These are phyloP conservation scores for Cyprinodon tularosa DNA, from an alignment of 2,113 vertebrate genomes.

Conservation along the genomic window DNA sequence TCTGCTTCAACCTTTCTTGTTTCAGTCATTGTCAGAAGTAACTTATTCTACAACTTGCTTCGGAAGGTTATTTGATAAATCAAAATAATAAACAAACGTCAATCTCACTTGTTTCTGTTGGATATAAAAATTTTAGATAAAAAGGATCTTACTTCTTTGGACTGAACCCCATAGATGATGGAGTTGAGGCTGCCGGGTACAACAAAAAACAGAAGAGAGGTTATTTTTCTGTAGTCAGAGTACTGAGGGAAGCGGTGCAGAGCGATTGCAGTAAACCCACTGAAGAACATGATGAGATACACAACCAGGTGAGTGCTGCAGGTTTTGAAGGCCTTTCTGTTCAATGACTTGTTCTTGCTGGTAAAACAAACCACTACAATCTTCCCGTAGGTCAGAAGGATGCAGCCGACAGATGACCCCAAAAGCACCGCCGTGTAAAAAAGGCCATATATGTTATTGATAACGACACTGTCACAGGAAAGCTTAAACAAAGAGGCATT, in stretches of 20 bases:
- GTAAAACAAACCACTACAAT: constrained; percentile 41
- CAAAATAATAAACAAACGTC: too few relatives aligned
- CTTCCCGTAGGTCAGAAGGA: constrained; percentile 3
- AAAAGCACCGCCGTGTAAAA: background rate
- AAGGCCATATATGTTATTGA: constrained; percentile 60
- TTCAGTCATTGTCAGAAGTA: too few relatives aligned
- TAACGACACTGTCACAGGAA: constrained; percentile 10
- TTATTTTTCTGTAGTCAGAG: constrained; percentile 37
- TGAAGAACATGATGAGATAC: background rate
- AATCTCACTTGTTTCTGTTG: background rate
- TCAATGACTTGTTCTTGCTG: constrained; percentile 54
- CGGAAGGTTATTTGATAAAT: too few relatives aligned
- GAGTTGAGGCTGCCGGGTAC: constrained; percentile 58
- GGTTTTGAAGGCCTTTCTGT: constrained; percentile 66
- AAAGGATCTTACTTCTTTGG: background rate
- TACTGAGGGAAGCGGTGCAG: constrained; percentile 49
- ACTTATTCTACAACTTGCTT: too few relatives aligned
- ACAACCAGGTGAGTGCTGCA: constrained; percentile 58
- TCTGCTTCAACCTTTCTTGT: too few relatives aligned
- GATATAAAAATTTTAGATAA: background rate
- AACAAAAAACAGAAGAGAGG: constrained; percentile 35
- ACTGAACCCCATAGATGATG: constrained; percentile 38
- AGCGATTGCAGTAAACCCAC: constrained; percentile 10
- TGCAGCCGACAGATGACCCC: background rate
- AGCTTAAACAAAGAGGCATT: constrained; percentile 39